phyloP scores from a whole-genome alignment of 1,140 invertebrate genomes.

The Ditylenchus dipsaci region DNA sequence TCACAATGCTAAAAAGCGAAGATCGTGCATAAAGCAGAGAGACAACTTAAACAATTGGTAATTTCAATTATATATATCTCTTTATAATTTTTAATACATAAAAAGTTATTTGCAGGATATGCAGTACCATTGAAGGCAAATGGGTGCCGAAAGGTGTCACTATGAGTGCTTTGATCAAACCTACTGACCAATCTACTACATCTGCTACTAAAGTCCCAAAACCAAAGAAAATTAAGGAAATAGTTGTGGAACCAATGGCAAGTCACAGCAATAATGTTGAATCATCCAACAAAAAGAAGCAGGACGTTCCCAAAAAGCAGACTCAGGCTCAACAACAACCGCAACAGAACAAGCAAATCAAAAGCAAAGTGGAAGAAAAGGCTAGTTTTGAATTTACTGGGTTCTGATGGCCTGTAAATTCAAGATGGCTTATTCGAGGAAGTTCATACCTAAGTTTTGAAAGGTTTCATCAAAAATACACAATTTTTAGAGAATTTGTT shows the following conservation, averaged over 20 bases:
- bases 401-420: no score
- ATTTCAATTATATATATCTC: background rate
- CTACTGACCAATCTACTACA: background rate
- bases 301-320: background rate
- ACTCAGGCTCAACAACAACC: background rate
- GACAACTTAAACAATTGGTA: background rate
- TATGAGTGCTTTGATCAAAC: background rate
- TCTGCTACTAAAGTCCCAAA: no score
- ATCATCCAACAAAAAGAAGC: no score
- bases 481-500: no score
- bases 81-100: background rate
- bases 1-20: background rate
- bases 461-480: no score
- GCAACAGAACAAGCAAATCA: background rate
- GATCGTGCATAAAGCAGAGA: background rate
- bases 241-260: no score
- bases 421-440: no score
- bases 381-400: no score
- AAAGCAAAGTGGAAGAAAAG: background rate
- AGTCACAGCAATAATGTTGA: no score
- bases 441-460: no score
- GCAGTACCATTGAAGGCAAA: constrained; percentile 4
- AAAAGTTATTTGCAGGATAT: background rate
- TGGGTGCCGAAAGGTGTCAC: background rate
- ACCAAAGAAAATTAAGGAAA: no score